Evolutionary conservation across 1,140 invertebrate genomes (phyloP).

Genomic region (Triops cancriformis): DNA sequence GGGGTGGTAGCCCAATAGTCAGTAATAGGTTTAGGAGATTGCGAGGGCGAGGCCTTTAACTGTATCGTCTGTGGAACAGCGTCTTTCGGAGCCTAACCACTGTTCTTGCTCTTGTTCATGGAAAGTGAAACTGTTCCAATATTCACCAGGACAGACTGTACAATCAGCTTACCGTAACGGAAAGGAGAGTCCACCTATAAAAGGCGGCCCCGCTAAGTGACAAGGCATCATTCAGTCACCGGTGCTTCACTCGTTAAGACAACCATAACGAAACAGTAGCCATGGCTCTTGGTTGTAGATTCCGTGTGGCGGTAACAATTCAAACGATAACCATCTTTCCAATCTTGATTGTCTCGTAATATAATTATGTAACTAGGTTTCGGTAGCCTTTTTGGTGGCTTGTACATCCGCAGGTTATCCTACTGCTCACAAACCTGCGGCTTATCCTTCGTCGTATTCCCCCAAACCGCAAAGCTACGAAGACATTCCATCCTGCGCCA

Average conservation of each 20-base stretch:
- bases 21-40: not conserved
- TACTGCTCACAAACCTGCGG: not conserved
- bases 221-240: not conserved
- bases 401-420: not conserved
- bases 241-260: not conserved
- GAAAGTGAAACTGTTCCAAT: conserved; percentile 7
- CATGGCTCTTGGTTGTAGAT: not conserved
- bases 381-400: not conserved
- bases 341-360: not conserved
- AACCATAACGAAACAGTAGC: not conserved
- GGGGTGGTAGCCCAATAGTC: not conserved
- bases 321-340: too few relatives aligned
- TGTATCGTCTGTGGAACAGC: not conserved
- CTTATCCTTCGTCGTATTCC: not conserved
- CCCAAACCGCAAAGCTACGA: not conserved
- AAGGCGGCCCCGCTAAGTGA: not conserved
- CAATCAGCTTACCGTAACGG: not conserved
- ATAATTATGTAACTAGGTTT: not conserved
- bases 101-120: not conserved
- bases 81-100: not conserved
- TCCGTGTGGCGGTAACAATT: not conserved
- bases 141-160: not conserved
- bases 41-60: not conserved
- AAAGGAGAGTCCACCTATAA: not conserved
- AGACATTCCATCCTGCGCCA: conserved; percentile 31